Percentiles rank a stretch among this genome's conserved stretches.
Evolutionary conservation across 2,888 invertebrate species (phyloP).

Genomic region (Hydrotaea diabolus): DNA sequence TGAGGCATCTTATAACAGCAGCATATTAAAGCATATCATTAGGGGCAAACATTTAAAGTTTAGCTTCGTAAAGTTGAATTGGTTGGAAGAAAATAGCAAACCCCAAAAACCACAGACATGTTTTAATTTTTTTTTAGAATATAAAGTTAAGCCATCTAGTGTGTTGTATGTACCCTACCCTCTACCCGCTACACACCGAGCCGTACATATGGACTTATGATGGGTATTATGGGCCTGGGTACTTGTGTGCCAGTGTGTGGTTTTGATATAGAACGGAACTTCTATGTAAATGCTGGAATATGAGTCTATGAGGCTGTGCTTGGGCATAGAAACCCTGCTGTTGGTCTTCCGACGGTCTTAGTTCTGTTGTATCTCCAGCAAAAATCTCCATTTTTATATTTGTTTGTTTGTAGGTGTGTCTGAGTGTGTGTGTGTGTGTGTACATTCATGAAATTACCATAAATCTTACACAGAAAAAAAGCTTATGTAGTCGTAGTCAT

Average conservation of each 20-base stretch:
- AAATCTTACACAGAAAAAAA: constrained; percentile 28
- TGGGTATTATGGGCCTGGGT: neutral
- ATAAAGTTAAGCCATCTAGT: constrained; percentile 33
- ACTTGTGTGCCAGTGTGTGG: constrained; percentile 6
- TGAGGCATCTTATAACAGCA: neutral
- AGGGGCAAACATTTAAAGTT: constrained; percentile 3
- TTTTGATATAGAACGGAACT: constrained; percentile 28
- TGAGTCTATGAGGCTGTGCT: neutral
- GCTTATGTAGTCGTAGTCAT: constrained; percentile 34
- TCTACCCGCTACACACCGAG: neutral
- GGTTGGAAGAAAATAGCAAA: constrained; percentile 14
- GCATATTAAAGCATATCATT: neutral
- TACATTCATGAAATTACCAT: constrained; percentile 41
- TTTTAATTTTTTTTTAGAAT: neutral
- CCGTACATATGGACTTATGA: neutral
- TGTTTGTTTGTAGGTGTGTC: constrained; percentile 1
- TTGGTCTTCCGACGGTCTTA: neutral
- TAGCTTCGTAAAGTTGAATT: neutral
- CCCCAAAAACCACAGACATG: constrained; percentile 28
- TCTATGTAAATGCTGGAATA: constrained; percentile 21
- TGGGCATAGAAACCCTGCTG: constrained; percentile 2
- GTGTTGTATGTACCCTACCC: neutral
- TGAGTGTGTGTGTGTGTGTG: neutral
- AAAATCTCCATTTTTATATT: constrained; percentile 31
- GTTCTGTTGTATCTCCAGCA: constrained; percentile 3